Conservation (phyloP, 2,797 vertebrate genomes). For the Brachymystax lenok region DNA sequence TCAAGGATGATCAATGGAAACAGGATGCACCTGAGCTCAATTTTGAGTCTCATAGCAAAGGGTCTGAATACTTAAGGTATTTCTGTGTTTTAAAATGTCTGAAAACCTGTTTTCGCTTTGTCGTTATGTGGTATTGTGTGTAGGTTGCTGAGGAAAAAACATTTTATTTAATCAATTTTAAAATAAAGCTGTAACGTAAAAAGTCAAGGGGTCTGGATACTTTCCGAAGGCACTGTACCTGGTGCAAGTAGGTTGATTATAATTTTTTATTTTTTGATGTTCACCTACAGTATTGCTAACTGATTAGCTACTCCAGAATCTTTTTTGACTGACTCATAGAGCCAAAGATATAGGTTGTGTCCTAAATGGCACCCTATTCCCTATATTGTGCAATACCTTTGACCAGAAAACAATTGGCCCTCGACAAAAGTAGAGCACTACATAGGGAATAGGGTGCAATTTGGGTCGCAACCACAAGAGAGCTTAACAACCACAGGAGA, state of each 20-base stretch:
- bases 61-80: no score
- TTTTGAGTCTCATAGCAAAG: no score
- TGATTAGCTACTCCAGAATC: constrained; percentile 50
- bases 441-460: not conserved
- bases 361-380: not conserved
- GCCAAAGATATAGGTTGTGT: constrained; percentile 71
- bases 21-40: no score
- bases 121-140: no score
- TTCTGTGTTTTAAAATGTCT: no score
- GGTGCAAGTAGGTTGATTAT: constrained; percentile 47
- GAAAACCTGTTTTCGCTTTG: no score
- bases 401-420: not conserved
- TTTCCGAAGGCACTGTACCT: constrained; percentile 13
- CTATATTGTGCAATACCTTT: not conserved
- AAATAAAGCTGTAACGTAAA: no score
- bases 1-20: no score
- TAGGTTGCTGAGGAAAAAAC: no score
- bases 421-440: not conserved
- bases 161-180: no score
- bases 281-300: constrained; percentile 76
- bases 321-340: constrained; percentile 63
- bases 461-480: constrained; percentile 16
- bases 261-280: constrained; percentile 41
- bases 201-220: no score
- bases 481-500: constrained; percentile 31